Conservation (phyloP, 2,797 vertebrate species). For the Sebastes minor region DNA sequence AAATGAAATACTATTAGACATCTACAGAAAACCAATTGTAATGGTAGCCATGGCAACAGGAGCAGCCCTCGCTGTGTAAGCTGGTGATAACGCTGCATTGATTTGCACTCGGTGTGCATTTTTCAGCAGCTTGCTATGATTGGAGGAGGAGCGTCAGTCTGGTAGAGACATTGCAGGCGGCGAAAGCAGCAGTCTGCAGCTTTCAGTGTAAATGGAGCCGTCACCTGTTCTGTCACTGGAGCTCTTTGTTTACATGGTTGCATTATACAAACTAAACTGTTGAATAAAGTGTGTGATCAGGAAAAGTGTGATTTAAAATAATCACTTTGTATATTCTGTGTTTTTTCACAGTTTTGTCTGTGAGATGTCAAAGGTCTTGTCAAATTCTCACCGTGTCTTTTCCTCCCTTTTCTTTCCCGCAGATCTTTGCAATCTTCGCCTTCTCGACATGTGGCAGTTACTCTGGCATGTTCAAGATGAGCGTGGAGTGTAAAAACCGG, state of each 20-base stretch:
- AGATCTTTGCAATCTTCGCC: constrained; percentile 96
- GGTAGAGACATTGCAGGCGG: constrained; percentile 19
- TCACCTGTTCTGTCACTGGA: background rate
- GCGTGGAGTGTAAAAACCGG: constrained; percentile 89
- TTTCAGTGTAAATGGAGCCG: background rate
- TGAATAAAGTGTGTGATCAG: background rate
- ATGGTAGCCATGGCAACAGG: constrained; percentile 67
- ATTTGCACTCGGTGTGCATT: constrained; percentile 51
- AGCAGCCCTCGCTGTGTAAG: constrained; percentile 23
- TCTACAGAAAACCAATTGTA: constrained; percentile 6
- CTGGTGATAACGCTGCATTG: constrained; percentile 43
- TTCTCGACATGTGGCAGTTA: constrained; percentile 95
- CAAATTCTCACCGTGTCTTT: background rate
- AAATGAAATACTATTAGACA: background rate
- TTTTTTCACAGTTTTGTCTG: background rate
- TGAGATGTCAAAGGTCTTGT: background rate
- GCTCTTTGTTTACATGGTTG: background rate
- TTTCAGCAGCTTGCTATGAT: constrained; percentile 27
- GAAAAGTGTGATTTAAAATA: background rate
- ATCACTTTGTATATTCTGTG: background rate
- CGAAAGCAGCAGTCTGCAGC: background rate
- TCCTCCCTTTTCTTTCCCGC: constrained; percentile 1
- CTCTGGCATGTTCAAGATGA: constrained; percentile 89
- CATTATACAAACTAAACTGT: background rate
- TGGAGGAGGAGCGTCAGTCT: constrained; percentile 5